Evolutionary conservation across 2,888 invertebrate species (phyloP), one percentile per base, ranked within the genome.

Genomic region (Zygothrica quintamaculata): DNA sequence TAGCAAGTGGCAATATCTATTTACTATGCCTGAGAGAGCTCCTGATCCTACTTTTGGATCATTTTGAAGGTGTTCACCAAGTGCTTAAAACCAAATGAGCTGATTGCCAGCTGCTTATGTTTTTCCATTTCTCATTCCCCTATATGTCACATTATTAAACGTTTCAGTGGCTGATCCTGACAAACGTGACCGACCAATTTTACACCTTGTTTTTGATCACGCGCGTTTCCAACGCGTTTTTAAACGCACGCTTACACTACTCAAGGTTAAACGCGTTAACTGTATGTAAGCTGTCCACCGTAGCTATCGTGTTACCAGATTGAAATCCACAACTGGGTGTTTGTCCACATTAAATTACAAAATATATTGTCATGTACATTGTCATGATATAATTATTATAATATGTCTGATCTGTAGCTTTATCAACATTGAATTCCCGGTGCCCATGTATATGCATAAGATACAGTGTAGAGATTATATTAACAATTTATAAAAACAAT

Each of bases 331-430:
- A 52, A 39, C 48, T 55, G 40, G 39, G 18, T 29, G 43, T 52
- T 52, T 71, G 75, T 59, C 37, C 61, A 77, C 77, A 75, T 87
- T 79, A 72, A 82, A 74, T 85, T 85, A 85, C 87, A 85, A 65
- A 68, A 75, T 74, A 79, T 68, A 67, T 68, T 82, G 82, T 77
- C 82, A 75, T 87, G 85, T 87, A 51, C 31, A 46, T 36, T 81
- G 81, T 66, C 80, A 72, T 58, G 29, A 53, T 61, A 53, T 43
- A 55, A 64, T 55, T 46, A 57, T 51, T 39, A 37, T 52, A 55
- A 33, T 44, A 33, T n/a, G 22, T 31, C 12, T 26, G 22, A 25
- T 7, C 16, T n/a, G 36, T 36, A 37, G 29, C 40, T 43, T n/a
- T n/a, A n/a, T n/a, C n/a, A n/a, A n/a, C n/a, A n/a, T n/a, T n/a